Evolutionary conservation across 2,888 invertebrate species (phyloP), one percentile per base, ranked within the genome.

Genomic region (Spodoptera exigua): DNA sequence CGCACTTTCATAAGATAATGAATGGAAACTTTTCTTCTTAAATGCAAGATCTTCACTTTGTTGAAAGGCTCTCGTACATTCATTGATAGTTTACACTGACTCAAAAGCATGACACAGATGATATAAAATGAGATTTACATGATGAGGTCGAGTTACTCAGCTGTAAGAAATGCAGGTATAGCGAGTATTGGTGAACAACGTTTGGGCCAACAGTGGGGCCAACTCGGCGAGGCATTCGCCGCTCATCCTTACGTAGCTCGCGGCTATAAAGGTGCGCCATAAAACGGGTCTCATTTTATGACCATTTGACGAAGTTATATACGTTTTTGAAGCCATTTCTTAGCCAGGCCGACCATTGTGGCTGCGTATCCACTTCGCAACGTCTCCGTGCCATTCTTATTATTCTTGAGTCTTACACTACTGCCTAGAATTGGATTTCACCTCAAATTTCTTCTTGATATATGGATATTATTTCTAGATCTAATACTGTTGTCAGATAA

Each of bases 271-370:
- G 89, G 89, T 89, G 90, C 86, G 86, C 89, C 90, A 89, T 93
- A 92, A 93, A 93, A 92, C 93, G 89, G 87, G 88, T 89, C 90
- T 85, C 88, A 86, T 88, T 93, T 93, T 93, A 93, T 88, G 90
- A 91, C 90, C 92, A 88, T 92, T 93, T 93, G 93, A 92, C 93
- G 89, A 90, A 91, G 91, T 90, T 90, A 90, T 91, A 89, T 89
- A 89, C 89, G 86, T 90, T 90, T 92, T 91, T 88, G 87, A 91
- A 91, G 90, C 83, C 85, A 89, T 92, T 90, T 89, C 90, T 90
- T 87, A 88, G 87, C 78, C 83, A 81, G 78, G 65, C 80, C 84
- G 86, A 82, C 89, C 84, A 91, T 91, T 91, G 91, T 90, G 86
- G 85, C 85, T 81, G 87, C 88, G 87, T 87, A 90, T 86, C 89